phyloP scores from a whole-genome alignment of 2,797 vertebrate genomes.

The Sebastes matsubarae region DNA sequence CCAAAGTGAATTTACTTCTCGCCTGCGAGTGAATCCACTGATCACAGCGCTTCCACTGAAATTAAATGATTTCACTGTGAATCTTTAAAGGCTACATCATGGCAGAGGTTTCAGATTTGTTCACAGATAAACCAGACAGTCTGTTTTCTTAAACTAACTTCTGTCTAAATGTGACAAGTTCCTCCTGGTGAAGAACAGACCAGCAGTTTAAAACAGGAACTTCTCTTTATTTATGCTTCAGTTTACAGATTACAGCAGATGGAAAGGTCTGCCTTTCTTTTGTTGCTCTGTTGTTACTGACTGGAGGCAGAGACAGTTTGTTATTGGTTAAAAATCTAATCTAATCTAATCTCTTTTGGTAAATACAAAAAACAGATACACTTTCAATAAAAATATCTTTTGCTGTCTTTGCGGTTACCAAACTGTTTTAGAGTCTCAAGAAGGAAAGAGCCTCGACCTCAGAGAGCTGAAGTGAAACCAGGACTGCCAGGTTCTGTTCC shows the following conservation, averaged over 20 bases:
- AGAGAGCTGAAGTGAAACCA: slow-evolving; percentile 2
- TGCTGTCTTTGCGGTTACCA: background rate
- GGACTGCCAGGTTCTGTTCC: background rate
- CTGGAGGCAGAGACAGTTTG: background rate
- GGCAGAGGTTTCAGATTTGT: background rate
- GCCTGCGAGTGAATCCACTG: background rate
- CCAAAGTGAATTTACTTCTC: background rate
- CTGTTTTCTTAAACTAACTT: background rate
- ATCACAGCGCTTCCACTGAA: background rate
- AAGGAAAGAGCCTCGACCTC: background rate
- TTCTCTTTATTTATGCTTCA: background rate
- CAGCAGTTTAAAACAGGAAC: slow-evolving; percentile 2
- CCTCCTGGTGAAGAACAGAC: background rate
- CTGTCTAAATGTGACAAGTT: background rate
- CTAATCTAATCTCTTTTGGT: too few relatives aligned
- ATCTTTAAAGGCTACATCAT: background rate
- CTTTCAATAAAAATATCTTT: background rate
- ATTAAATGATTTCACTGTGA: background rate
- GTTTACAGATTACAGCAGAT: background rate
- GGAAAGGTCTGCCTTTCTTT: background rate
- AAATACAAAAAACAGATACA: background rate
- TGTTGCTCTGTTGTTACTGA: background rate
- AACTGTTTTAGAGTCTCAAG: background rate
- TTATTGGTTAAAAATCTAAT: background rate
- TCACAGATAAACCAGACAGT: background rate